A percentile compares a stretch with the other conserved stretches of the same genome.
Conservation (phyloP, 1,140 invertebrate genomes). For the Campoletis sonorensis region DNA sequence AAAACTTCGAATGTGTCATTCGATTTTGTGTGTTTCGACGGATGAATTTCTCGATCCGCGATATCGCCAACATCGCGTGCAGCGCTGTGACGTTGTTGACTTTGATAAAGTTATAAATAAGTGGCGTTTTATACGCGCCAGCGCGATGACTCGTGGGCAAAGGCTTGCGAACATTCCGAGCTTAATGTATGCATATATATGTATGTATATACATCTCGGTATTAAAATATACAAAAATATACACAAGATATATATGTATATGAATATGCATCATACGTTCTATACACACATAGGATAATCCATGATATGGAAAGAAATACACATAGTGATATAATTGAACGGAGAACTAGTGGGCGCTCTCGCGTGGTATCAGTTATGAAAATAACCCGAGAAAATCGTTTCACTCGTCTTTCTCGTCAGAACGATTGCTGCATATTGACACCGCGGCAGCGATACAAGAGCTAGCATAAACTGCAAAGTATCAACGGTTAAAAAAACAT, state of each 20-base stretch:
- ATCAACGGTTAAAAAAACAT: not conserved
- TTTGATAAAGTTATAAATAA: constrained; percentile 44
- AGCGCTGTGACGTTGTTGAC: constrained; percentile 6
- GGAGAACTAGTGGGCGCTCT: constrained; percentile 7
- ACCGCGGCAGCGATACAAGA: not conserved
- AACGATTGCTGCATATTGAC: constrained; percentile 6
- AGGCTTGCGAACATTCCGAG: not conserved
- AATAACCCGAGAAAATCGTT: constrained; percentile 39
- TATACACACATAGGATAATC: constrained; percentile 30
- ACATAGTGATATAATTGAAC: not conserved
- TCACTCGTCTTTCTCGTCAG: constrained; percentile 7
- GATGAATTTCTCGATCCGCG: constrained; percentile 15
- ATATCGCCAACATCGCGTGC: constrained; percentile 28
- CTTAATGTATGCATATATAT: not conserved
- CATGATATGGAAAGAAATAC: constrained; percentile 6
- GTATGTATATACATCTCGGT: not conserved
- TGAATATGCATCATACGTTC: not conserved
- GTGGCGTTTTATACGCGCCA: constrained; percentile 14
- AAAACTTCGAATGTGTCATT: not conserved
- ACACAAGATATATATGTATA: not conserved
- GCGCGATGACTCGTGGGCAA: constrained; percentile 25
- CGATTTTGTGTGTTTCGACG: not conserved
- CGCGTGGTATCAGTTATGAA: constrained; percentile 36
- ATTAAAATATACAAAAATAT: constrained; percentile 2
- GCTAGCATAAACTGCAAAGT: not conserved